Base-by-base conservation (phyloP, 2,113 vertebrate genomes). In the Spilogale gracilis region DNA sequence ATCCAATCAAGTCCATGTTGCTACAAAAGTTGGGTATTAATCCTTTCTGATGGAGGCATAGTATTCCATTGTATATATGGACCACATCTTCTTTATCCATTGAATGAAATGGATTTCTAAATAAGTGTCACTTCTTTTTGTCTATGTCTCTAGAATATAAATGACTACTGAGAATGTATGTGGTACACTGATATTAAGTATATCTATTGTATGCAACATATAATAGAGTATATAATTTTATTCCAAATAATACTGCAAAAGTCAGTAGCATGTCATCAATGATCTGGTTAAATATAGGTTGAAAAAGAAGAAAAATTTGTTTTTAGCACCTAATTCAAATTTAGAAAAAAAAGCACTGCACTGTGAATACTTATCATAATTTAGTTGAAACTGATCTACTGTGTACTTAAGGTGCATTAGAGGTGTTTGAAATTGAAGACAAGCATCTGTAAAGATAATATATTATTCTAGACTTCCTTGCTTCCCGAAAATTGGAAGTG, bases 321-420 rank as follows among this genome's bases (percentile, higher is more conserved):
- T 96, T 93, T 96, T 96, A 81, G 88, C 84, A 96, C 94, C 96
- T 97, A 96, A 91, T 98, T 96, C 96, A 96, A 95, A 93, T 94
- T 92, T 93, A n/a, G 48, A 3, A 4, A 10, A n/a, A 32, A 84
- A 92, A 89, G 65, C 56, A 65, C 17, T 17, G 11, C 27, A 13
- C 60, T 74, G 63, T 89, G 96, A 97, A 89, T 92, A 89, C 52
- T 27, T 81, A 52, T 81, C 80, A 38, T 52, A 90, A 94, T 96
- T 63, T 58, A 76, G 92, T 95, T 61, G 95, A 97, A 97, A 96
- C 71, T 65, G 54, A 98, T 80, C 92, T 81, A 50, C 80, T 54
- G 93, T 65, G 85, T 96, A 91, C 95, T 90, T 89, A 73, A 88
- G 91, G 63, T 48, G 63, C 82, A 87, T 67, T 98, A 92, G 79